Conservation (phyloP, 1,140 invertebrate species). For the Papilio helenus region DNA sequence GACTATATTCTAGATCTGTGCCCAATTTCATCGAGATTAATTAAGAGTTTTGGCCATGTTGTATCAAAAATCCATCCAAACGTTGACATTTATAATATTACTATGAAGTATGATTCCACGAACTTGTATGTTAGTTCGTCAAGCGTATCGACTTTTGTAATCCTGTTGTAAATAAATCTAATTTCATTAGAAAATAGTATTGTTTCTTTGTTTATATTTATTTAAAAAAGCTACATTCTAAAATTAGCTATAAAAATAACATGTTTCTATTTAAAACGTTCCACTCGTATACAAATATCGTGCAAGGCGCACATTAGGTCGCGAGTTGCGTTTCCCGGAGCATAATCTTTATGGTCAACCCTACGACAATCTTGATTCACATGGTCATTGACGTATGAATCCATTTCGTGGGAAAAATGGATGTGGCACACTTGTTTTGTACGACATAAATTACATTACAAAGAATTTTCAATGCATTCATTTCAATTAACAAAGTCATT, state of each 20-base stretch:
- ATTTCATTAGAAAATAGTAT: neutral
- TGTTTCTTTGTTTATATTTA: neutral
- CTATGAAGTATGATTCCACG: no score
- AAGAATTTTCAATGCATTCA: neutral
- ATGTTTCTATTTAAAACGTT: neutral
- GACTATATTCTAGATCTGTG: no score
- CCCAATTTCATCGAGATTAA: no score
- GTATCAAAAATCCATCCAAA: no score
- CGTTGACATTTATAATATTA: no score
- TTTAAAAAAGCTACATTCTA: neutral
- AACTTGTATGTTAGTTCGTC: no score
- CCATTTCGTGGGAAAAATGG: neutral
- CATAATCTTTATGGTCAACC: slow-evolving; percentile 7
- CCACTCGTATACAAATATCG: neutral
- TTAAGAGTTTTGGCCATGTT: no score
- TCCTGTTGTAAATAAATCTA: neutral
- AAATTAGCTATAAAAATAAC: neutral
- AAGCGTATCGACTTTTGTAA: no score
- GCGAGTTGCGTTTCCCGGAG: neutral
- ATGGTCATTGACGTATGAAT: slow-evolving; percentile 12
- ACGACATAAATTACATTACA: neutral
- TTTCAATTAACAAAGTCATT: neutral
- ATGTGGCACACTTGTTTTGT: neutral
- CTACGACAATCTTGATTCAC: slow-evolving; percentile 4
- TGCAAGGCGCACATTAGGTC: slow-evolving; percentile 3